phyloP scores from a whole-genome alignment of 2,113 vertebrate species.

The Laticauda colubrina region DNA sequence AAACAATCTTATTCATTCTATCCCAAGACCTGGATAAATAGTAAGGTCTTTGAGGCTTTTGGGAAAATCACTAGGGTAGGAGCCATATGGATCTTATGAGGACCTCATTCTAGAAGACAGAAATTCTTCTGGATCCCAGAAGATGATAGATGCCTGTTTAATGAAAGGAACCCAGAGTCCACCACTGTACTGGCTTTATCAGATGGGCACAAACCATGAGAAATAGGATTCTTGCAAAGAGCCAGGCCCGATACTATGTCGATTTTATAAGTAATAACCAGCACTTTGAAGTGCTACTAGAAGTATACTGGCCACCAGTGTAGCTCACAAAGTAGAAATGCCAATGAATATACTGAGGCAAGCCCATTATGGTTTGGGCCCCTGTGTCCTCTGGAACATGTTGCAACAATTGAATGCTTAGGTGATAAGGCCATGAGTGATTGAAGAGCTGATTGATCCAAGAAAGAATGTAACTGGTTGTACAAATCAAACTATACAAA shows the following conservation, averaged over 20 bases:
- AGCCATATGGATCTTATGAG: not conserved
- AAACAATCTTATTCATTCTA: not conserved
- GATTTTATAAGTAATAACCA: not conserved
- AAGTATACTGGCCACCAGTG: not conserved
- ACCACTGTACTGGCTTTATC: not conserved
- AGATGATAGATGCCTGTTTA: not conserved
- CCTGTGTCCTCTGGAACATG: not conserved
- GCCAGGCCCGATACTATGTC: not conserved
- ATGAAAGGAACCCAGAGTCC: not conserved
- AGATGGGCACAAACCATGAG: not conserved
- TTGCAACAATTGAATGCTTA: not conserved
- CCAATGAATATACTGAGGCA: not conserved
- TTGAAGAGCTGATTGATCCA: not conserved
- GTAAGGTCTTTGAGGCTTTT: not conserved
- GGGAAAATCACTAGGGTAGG: not conserved
- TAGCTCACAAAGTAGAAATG: not conserved
- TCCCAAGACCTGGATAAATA: not conserved
- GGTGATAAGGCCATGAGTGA: not conserved
- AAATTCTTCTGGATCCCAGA: not conserved
- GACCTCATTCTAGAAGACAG: not conserved
- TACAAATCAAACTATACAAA: not conserved
- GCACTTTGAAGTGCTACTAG: not conserved
- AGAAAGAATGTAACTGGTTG: not conserved
- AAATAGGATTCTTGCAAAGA: not conserved
- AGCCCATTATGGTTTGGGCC: not conserved